phyloP scores from a whole-genome alignment of 2,113 vertebrate species.

The Oophaga pumilio region DNA sequence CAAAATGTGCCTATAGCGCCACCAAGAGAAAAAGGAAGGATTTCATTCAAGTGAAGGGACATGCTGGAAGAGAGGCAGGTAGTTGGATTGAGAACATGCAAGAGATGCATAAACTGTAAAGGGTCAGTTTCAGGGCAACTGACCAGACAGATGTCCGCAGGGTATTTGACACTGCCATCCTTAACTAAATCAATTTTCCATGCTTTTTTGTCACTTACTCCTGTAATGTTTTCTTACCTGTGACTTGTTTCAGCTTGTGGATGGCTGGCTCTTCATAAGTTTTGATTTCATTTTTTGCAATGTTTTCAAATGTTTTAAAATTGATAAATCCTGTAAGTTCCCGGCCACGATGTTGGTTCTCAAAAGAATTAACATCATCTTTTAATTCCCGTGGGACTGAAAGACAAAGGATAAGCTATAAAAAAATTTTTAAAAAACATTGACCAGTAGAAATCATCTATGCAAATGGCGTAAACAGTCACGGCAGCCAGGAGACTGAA shows the following conservation, averaged over 20 bases:
- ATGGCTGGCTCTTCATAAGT: conserved; percentile 79
- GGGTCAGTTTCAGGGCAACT: no score
- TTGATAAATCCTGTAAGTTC: conserved; percentile 85
- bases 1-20: no score
- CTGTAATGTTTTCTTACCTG: conserved; percentile 55
- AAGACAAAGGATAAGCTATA: conserved; percentile 1
- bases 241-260: conserved; percentile 67
- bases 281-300: conserved; percentile 76
- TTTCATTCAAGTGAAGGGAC: no score
- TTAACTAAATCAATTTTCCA: neutral
- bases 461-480: neutral
- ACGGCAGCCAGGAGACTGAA: no score
- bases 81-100: no score
- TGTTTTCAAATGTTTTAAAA: conserved; percentile 81
- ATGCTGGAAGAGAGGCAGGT: no score
- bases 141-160: no score
- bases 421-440: neutral
- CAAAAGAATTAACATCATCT: conserved; percentile 65
- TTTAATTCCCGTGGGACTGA: conserved; percentile 67
- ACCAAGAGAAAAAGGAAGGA: no score
- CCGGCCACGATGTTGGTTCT: conserved; percentile 76
- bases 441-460: no score
- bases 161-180: no score
- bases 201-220: neutral
- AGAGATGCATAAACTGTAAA: no score